Percentiles rank a stretch among this genome's conserved stretches.
Conservation (phyloP, 2,888 invertebrate species). For the Ceratothoa steindachneri region DNA sequence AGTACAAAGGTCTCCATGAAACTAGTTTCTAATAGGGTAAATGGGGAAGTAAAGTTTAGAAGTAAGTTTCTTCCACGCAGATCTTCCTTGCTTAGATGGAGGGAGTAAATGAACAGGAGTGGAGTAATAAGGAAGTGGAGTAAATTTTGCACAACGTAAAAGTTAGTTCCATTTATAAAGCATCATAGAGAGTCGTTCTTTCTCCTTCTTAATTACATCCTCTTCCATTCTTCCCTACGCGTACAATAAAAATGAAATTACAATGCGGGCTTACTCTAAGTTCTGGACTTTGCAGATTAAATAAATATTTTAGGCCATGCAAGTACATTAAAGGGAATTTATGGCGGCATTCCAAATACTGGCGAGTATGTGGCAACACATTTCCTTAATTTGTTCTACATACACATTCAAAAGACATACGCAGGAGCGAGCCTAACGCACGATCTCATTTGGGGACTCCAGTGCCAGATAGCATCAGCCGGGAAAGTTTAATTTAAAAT, state of each 20-base stretch:
- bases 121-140: too few species aligned
- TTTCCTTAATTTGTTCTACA: conserved; percentile 15
- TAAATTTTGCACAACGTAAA: background rate
- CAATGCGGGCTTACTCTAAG: conserved; percentile 13
- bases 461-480: conserved; percentile 10
- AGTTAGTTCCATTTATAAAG: conserved; percentile 10
- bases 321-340: conserved; percentile 10
- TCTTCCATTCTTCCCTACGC: background rate
- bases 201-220: conserved; percentile 4
- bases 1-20: too few species aligned
- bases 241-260: conserved; percentile 13
- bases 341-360: conserved; percentile 9
- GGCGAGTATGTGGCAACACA: conserved; percentile 13
- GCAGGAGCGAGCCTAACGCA: conserved; percentile 8
- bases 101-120: too few species aligned
- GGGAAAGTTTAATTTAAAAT: conserved; percentile 8
- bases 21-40: too few species aligned
- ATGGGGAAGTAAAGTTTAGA: too few species aligned
- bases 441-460: conserved; percentile 10
- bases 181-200: background rate
- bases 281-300: conserved; percentile 15
- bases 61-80: too few species aligned
- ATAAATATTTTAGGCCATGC: conserved; percentile 9
- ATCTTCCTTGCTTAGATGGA: too few species aligned
- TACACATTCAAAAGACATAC: conserved; percentile 15